A percentile compares a stretch with the other conserved stretches of the same genome.
These are phyloP conservation scores for Tokudaia muenninki DNA, from an alignment of 2,797 vertebrate genomes.

Conservation along the genomic window DNA sequence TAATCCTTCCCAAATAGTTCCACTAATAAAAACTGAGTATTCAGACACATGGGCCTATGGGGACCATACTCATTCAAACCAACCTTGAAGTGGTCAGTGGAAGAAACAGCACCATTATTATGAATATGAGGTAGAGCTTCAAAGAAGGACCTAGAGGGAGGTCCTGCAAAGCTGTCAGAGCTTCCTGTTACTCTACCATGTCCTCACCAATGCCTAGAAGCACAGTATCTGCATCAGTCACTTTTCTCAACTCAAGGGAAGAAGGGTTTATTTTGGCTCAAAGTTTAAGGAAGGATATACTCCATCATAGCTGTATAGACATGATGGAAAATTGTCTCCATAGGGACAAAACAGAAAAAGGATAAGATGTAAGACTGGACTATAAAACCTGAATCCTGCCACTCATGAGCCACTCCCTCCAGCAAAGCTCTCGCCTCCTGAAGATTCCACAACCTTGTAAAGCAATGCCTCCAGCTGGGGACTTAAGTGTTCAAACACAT, in stretches of 20 bases:
- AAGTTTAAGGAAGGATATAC: neutral
- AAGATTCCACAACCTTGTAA: neutral
- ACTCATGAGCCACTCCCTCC: neutral
- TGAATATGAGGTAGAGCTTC: neutral
- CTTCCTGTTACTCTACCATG: neutral
- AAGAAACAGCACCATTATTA: neutral
- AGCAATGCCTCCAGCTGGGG: too few species aligned
- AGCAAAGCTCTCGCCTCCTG: neutral
- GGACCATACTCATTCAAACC: neutral
- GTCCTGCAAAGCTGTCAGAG: neutral
- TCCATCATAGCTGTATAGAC: neutral
- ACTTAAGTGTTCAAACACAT: neutral
- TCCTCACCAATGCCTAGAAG: neutral
- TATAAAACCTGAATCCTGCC: neutral
- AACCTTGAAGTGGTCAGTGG: fast-evolving
- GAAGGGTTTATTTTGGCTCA: neutral
- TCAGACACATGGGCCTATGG: neutral
- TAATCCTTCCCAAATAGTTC: neutral
- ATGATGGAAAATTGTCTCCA: neutral
- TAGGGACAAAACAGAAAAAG: neutral
- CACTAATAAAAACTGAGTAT: neutral
- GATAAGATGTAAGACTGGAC: neutral
- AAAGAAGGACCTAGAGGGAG: neutral
- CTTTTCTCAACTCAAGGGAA: neutral
- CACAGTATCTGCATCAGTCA: fast-evolving